Percentiles rank a stretch among this genome's conserved stretches.
phyloP scores from a whole-genome alignment of 2,888 invertebrate genomes.

The Myopa tessellatipennis region DNA sequence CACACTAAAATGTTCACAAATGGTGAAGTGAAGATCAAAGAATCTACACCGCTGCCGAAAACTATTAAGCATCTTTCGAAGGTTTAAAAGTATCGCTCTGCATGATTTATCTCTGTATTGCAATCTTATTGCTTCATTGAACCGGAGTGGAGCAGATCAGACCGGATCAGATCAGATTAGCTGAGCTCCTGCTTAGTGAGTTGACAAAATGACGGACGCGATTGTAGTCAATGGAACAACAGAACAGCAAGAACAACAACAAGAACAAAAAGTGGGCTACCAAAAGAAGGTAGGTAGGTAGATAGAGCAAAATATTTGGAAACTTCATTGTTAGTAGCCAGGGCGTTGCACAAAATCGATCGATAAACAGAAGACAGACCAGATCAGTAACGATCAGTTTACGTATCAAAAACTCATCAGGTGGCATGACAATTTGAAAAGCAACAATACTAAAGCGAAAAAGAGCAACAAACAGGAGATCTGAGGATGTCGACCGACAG shows the following conservation, averaged over 20 bases:
- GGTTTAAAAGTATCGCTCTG: too few relatives aligned
- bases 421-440: conserved; percentile 28
- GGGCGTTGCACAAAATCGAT: conserved; percentile 25
- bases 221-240: neutral
- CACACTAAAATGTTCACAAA: too few relatives aligned
- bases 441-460: conserved; percentile 13
- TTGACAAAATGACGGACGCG: conserved; percentile 8
- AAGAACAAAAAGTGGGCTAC: neutral
- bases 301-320: neutral
- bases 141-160: too few relatives aligned
- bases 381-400: conserved; percentile 6
- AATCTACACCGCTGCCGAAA: too few relatives aligned
- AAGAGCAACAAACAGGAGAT: conserved; percentile 9
- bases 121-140: neutral
- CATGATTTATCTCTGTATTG: neutral
- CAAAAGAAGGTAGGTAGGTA: neutral
- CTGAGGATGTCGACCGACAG: conserved; percentile 8
- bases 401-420: conserved; percentile 30
- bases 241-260: neutral
- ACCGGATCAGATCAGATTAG: neutral
- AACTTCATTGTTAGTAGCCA: conserved; percentile 20
- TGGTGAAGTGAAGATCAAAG: too few relatives aligned
- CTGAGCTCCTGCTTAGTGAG: neutral
- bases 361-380: conserved; percentile 3
- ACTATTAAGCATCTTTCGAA: too few relatives aligned